A percentile compares a stretch with the other conserved stretches of the same genome.
Evolutionary conservation across 1,140 invertebrate species (phyloP).

Genomic region (Drosophila azteca): DNA sequence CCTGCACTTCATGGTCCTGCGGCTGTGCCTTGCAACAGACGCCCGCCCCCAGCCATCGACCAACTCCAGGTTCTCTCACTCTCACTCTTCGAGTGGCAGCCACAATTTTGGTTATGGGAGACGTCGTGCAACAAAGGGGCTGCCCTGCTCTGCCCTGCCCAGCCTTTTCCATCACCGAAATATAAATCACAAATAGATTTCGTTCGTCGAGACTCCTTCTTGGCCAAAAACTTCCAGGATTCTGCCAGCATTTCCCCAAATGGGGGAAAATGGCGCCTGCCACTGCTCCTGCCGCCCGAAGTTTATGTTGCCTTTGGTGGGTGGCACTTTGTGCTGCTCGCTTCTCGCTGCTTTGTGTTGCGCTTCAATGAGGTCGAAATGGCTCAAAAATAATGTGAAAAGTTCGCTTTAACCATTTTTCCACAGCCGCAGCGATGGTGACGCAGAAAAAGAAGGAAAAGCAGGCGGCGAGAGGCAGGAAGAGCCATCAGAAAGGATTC

Average conservation of each 20-base stretch:
- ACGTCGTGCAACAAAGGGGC: slow-evolving; percentile 39
- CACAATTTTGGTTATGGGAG: slow-evolving; percentile 63
- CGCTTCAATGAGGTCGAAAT: slow-evolving; percentile 82
- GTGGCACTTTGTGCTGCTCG: slow-evolving; percentile 68
- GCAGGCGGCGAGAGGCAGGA: slow-evolving; percentile 13
- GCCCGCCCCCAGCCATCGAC: slow-evolving; percentile 5
- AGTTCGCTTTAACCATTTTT: slow-evolving; percentile 80
- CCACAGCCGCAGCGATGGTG: slow-evolving; percentile 33
- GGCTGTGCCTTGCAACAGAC: slow-evolving; percentile 33
- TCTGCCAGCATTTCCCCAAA: slow-evolving; percentile 53
- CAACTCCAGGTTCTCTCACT: not conserved
- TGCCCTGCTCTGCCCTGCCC: too few relatives aligned
- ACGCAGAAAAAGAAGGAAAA: slow-evolving; percentile 64
- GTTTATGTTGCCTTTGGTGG: slow-evolving; percentile 59
- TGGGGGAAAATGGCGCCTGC: slow-evolving; percentile 48
- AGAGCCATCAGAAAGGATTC: slow-evolving; percentile 58
- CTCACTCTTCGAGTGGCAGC: slow-evolving; percentile 19
- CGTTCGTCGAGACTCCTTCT: slow-evolving; percentile 27
- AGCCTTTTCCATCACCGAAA: slow-evolving; percentile 33
- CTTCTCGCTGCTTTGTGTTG: slow-evolving; percentile 65
- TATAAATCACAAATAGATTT: slow-evolving; percentile 83
- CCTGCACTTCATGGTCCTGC: slow-evolving; percentile 65
- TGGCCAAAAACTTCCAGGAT: slow-evolving; percentile 33
- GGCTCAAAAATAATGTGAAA: slow-evolving; percentile 82
- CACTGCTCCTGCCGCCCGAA: slow-evolving; percentile 7